These are phyloP conservation scores for Pseudomyrmex gracilis DNA, from an alignment of 1,140 invertebrate genomes.

Conservation along the genomic window DNA sequence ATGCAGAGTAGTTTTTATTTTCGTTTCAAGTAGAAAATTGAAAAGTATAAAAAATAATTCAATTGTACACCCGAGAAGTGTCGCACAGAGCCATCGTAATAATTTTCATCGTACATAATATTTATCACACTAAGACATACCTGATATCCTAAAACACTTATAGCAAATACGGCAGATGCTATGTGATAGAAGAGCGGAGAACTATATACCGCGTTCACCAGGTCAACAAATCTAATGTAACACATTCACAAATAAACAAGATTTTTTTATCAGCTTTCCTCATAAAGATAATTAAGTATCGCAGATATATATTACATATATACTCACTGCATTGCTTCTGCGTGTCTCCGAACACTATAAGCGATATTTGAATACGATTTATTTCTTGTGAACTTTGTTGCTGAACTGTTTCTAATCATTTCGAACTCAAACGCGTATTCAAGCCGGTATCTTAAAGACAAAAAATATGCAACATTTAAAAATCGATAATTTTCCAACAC, in stretches of 20 bases:
- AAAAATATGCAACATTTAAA: background rate
- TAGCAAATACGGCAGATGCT: background rate
- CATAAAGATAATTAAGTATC: background rate
- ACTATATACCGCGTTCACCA: background rate
- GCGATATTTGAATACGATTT: slow-evolving; percentile 8
- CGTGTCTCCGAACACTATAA: slow-evolving; percentile 25
- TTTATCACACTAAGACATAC: background rate
- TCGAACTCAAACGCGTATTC: slow-evolving; percentile 4
- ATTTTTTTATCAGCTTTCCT: background rate
- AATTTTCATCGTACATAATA: background rate
- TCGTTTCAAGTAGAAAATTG: too few species aligned
- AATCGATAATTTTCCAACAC: background rate
- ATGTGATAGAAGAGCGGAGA: background rate
- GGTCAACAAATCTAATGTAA: background rate
- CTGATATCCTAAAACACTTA: slow-evolving; percentile 15
- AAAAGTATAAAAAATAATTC: too few species aligned
- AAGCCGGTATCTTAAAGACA: slow-evolving; percentile 15
- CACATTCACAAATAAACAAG: background rate
- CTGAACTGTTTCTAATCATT: background rate
- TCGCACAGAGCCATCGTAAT: background rate
- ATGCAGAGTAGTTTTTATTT: too few species aligned
- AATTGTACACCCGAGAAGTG: background rate
- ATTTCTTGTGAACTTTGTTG: background rate
- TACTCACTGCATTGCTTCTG: slow-evolving; percentile 10
- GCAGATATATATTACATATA: background rate